Evolutionary conservation across 1,140 invertebrate species (phyloP).

Genomic region (Solen grandis): DNA sequence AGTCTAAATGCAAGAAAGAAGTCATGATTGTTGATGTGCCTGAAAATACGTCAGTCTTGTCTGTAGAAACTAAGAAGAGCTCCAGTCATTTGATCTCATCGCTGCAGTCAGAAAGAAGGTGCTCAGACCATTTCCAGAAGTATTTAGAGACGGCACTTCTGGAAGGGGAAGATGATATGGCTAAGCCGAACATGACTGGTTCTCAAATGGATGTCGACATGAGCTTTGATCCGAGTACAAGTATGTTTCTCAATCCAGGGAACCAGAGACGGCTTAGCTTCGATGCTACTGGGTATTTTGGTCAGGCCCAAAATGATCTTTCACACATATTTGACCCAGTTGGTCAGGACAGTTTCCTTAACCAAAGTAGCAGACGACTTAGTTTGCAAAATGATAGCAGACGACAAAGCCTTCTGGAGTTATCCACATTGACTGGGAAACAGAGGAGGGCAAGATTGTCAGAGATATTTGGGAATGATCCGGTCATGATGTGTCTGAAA

Average conservation of each 20-base stretch:
- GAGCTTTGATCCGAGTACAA: slow-evolving; percentile 8
- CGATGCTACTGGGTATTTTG: slow-evolving; percentile 42
- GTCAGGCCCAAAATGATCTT: slow-evolving; percentile 19
- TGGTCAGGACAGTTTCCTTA: not conserved
- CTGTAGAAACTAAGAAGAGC: slow-evolving; percentile 10
- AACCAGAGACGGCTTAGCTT: slow-evolving; percentile 20
- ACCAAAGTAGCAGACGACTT: slow-evolving; percentile 13
- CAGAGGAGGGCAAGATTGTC: slow-evolving; percentile 32
- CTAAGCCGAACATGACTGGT: not conserved
- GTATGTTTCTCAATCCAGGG: not conserved
- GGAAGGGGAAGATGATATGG: not conserved
- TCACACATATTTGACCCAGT: slow-evolving; percentile 29
- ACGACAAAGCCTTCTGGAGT: slow-evolving; percentile 17
- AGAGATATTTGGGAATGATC: slow-evolving; percentile 38
- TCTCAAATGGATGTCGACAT: not conserved
- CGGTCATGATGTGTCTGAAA: slow-evolving; percentile 41
- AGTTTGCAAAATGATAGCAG: slow-evolving; percentile 9
- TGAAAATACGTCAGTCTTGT: not conserved
- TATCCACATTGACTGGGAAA: slow-evolving; percentile 23
- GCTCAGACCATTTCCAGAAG: slow-evolving; percentile 47
- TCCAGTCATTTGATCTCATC: slow-evolving; percentile 5
- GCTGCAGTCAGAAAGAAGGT: slow-evolving; percentile 28
- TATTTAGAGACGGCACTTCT: slow-evolving; percentile 37
- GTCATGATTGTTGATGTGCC: slow-evolving; percentile 4
- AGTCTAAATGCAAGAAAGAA: not conserved